Evolutionary conservation across 2,888 invertebrate genomes (phyloP).

Genomic region (Acrobasis repandana): DNA sequence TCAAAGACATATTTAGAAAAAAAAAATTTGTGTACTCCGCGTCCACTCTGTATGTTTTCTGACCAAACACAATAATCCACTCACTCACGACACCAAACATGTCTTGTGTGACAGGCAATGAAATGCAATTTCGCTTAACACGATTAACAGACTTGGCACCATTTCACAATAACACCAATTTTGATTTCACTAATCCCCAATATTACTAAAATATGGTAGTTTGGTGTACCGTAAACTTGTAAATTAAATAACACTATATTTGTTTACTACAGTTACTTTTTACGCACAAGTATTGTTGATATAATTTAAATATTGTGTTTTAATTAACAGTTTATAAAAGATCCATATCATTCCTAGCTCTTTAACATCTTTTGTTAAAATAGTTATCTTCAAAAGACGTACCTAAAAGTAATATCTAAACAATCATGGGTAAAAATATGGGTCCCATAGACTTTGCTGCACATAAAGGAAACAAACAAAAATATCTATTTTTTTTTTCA

Average conservation of each 20-base stretch:
- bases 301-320: background rate
- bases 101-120: constrained; percentile 63
- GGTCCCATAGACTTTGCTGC: too few relatives aligned
- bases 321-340: too few relatives aligned
- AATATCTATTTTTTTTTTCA: too few relatives aligned
- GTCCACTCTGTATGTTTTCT: constrained; percentile 2
- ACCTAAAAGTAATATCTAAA: too few relatives aligned
- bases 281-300: background rate
- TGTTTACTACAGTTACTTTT: background rate
- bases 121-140: constrained; percentile 39
- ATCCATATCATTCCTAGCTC: too few relatives aligned
- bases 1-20: too few relatives aligned
- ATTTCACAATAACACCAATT: constrained; percentile 42
- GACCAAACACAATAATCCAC: constrained; percentile 30
- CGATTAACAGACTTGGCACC: constrained; percentile 42
- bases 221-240: constrained; percentile 25
- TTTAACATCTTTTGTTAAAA: too few relatives aligned
- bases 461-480: too few relatives aligned
- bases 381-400: too few relatives aligned
- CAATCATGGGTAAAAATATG: too few relatives aligned
- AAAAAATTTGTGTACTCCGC: background rate
- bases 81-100: constrained; percentile 46
- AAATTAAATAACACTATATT: constrained; percentile 6
- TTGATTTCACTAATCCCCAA: constrained; percentile 12
- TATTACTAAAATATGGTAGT: constrained; percentile 21